Evolutionary conservation across 37 sponge, comb jelly and placozoan species (phyloP), one percentile per base, ranked within the genome.

Genomic region (Amphimedon queenslandica): DNA sequence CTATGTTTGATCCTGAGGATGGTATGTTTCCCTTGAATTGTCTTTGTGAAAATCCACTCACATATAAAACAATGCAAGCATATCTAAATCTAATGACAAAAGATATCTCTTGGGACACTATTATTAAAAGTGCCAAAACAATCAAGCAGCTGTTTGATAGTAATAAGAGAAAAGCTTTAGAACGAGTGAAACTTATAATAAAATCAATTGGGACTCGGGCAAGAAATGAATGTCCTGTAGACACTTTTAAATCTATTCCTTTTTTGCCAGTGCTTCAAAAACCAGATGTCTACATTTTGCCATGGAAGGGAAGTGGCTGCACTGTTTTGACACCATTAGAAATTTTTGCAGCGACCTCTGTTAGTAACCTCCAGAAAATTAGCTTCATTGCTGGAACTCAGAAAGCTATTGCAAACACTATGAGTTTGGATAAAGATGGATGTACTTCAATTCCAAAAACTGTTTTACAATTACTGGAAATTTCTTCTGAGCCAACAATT

Each of bases 191-290:
- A 64, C 34, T 65, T 11, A 65, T 69, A 23, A 29, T 75, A 0
- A 20, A 68, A 21, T 69, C 70, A 31, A 56, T 76, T 1, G 28
- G 23, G 57, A 55, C 56, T 66, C 58, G 36, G 18, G 69, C 20
- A 40, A 24, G 1, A 74, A 75, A 75, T 39, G 21, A 42, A 75
- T 2, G 2, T 21, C 63, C 40, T 3, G 13, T 32, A 30, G 55
- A 37, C 0, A 28, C 4, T 34, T 74, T 16, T 58, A 81, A 30
- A 43, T 40, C 1, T 2, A 25, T 73, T 33, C 66, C 4, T 37
- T 90, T 90, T 64, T 40, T 90, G 0, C 87, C 87, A 53, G 87
- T 86, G 3, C 4, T 80, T 29, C 61, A 58, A 29, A 86, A 76
- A 64, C 81, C 87, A 36, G 55, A 60, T 4, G 64, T 37, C 1